Percentiles rank a stretch among this genome's conserved stretches.
Conservation (phyloP, 2,888 invertebrate genomes). For the Agelastica alni region DNA sequence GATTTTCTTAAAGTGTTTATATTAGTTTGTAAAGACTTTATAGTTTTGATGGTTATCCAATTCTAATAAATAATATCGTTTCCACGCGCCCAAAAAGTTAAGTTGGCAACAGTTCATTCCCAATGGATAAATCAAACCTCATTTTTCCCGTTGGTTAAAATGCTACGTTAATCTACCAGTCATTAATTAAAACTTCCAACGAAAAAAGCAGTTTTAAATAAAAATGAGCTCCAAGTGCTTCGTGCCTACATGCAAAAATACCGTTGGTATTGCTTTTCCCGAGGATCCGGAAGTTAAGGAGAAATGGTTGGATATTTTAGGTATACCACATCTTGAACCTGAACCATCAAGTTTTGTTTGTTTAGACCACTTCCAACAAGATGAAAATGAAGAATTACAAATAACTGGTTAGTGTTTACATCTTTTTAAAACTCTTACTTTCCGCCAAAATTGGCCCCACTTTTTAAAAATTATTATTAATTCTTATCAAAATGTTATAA, state of each 20-base stretch:
- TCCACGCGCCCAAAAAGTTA: too few species aligned
- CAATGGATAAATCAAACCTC: too few species aligned
- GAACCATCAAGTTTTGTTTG: conserved; percentile 44
- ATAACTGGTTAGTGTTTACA: conserved; percentile 12
- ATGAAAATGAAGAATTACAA: conserved; percentile 18
- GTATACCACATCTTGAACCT: conserved; percentile 35
- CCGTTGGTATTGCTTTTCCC: conserved; percentile 47
- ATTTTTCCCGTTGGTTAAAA: conserved; percentile 37
- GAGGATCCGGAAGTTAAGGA: conserved; percentile 40
- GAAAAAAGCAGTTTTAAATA: conserved; percentile 19
- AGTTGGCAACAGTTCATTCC: too few species aligned
- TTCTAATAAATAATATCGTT: too few species aligned
- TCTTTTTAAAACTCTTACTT: not conserved
- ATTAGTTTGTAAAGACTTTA: too few species aligned
- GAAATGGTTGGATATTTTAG: conserved; percentile 44
- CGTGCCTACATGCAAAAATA: conserved; percentile 48
- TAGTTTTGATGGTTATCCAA: too few species aligned
- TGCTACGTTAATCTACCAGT: conserved; percentile 28
- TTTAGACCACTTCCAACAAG: conserved; percentile 46
- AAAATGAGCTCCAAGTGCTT: conserved; percentile 42
- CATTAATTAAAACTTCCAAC: conserved; percentile 33
- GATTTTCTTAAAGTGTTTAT: too few species aligned
- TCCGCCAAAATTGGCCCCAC: too few species aligned
- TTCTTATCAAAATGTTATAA: too few species aligned
- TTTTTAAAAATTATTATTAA: too few species aligned